phyloP scores from a whole-genome alignment of 2,113 vertebrate genomes.

The Morone chrysops region DNA sequence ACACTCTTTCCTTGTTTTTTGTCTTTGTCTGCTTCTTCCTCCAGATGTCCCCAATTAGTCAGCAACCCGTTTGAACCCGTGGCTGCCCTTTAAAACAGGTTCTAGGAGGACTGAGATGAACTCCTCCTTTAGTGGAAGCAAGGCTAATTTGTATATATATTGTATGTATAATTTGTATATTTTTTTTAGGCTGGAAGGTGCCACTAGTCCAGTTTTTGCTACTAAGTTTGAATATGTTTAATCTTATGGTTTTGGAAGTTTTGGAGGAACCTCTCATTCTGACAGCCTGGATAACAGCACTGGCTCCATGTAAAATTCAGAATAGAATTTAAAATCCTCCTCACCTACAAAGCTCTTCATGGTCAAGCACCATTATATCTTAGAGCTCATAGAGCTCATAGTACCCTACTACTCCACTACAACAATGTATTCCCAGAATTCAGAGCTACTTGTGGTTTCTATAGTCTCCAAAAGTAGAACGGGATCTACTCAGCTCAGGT shows the following conservation, averaged over 20 bases:
- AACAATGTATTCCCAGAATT: too few relatives aligned
- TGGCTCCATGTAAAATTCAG: too few relatives aligned
- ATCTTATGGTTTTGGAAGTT: not conserved
- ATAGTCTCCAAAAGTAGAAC: too few relatives aligned
- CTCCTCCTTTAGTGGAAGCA: not conserved
- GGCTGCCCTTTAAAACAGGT: constrained; percentile 28
- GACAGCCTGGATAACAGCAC: not conserved
- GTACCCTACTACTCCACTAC: too few relatives aligned
- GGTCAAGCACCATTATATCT: too few relatives aligned
- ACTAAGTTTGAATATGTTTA: not conserved
- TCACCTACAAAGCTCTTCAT: too few relatives aligned
- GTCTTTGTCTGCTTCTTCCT: constrained; percentile 21
- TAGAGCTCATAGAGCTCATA: too few relatives aligned
- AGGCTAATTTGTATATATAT: constrained; percentile 16
- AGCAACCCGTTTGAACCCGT: not conserved
- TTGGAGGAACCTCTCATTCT: not conserved
- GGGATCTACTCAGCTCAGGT: too few relatives aligned
- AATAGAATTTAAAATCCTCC: too few relatives aligned
- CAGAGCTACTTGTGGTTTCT: too few relatives aligned
- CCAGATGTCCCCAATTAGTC: constrained; percentile 39
- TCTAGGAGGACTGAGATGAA: not conserved
- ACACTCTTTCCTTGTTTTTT: constrained; percentile 5
- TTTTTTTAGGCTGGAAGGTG: not conserved
- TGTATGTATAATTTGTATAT: too few relatives aligned
- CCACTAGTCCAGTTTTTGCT: not conserved